These are phyloP conservation scores for Schrankia costaestrigalis DNA, from an alignment of 2,888 invertebrate genomes.

Conservation along the genomic window DNA sequence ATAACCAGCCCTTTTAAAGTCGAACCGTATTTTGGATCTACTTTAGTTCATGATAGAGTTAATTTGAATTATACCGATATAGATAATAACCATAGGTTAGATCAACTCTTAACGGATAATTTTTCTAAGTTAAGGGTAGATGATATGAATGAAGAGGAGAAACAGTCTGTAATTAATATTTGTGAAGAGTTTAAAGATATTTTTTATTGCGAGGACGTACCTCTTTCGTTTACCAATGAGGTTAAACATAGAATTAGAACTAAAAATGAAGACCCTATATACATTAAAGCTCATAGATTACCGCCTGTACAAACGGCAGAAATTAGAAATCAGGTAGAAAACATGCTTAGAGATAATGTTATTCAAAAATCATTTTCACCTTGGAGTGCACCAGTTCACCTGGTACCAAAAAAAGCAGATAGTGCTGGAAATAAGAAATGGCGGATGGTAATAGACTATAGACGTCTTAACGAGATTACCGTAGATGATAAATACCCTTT, in stretches of 20 bases:
- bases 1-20: conserved; percentile 5
- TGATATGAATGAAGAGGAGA: conserved; percentile 37
- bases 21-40: no score
- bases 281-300: conserved; percentile 2
- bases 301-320: conserved; percentile 8
- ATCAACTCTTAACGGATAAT: background rate
- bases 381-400: conserved; percentile 40
- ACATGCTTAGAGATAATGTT: conserved; percentile 19
- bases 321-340: conserved; percentile 27
- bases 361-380: conserved; percentile 39
- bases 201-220: conserved; percentile 34
- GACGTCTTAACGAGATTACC: background rate
- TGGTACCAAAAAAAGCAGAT: conserved; percentile 46
- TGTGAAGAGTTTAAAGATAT: conserved; percentile 34
- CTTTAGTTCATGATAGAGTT: no score
- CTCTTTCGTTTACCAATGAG: conserved; percentile 18
- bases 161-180: conserved; percentile 17
- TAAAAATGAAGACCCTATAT: conserved; percentile 3
- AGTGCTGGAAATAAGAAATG: conserved; percentile 28
- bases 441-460: background rate
- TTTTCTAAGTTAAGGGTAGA: conserved; percentile 11
- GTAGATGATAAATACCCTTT: background rate
- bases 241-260: conserved; percentile 5
- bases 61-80: no score
- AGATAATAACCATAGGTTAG: no score